Evolutionary conservation across 2,888 invertebrate genomes (phyloP).

Genomic region (Athalia circularis): DNA sequence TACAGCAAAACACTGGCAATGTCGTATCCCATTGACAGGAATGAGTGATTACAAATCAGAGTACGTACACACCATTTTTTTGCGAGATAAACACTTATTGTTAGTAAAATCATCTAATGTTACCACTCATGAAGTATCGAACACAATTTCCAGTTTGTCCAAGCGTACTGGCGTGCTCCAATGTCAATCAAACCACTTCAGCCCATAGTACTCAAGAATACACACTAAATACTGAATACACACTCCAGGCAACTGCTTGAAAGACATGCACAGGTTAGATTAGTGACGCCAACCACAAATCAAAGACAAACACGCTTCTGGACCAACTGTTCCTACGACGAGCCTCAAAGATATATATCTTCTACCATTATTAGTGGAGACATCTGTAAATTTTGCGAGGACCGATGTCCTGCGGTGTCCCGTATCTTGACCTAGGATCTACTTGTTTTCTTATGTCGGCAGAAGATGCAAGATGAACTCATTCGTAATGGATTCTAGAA

Average conservation of each 20-base stretch:
- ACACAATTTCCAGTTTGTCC: too few species aligned
- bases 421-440: conserved; percentile 24
- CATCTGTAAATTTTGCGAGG: conserved; percentile 38
- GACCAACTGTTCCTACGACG: conserved; percentile 28
- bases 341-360: conserved; percentile 20
- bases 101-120: too few species aligned
- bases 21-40: too few species aligned
- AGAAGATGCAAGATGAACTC: conserved; percentile 33
- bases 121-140: too few species aligned
- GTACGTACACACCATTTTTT: too few species aligned
- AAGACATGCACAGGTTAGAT: conserved; percentile 8
- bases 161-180: too few species aligned
- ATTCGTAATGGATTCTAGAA: conserved; percentile 20
- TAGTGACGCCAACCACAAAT: conserved; percentile 11
- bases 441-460: conserved; percentile 27
- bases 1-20: too few species aligned
- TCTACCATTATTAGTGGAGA: conserved; percentile 19
- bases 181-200: too few species aligned
- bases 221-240: too few species aligned
- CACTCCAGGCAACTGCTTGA: not conserved
- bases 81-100: too few species aligned
- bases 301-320: conserved; percentile 8
- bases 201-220: too few species aligned
- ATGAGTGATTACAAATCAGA: too few species aligned
- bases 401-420: conserved; percentile 35